Percentiles rank a stretch among this genome's conserved stretches.
Conservation (phyloP, 2,113 vertebrate genomes). For the Phoenicopterus ruber region DNA sequence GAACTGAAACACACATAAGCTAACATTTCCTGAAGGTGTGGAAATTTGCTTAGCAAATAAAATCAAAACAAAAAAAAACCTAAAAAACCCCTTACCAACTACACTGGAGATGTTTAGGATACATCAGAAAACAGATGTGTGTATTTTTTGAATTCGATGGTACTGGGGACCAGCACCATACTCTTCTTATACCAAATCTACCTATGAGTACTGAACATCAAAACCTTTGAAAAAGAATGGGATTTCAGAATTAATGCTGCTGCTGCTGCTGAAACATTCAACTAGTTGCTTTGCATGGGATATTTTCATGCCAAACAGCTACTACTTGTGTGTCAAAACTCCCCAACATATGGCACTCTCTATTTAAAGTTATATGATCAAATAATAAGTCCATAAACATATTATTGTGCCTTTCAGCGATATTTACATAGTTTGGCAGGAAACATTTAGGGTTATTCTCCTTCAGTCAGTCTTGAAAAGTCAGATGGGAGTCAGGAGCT, state of each 20-base stretch:
- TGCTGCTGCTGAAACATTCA: background rate
- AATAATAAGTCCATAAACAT: background rate
- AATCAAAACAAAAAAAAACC: background rate
- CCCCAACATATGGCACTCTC: background rate
- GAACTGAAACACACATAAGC: constrained; percentile 8
- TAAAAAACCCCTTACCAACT: fast-evolving
- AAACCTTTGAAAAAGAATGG: background rate
- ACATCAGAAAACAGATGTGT: background rate
- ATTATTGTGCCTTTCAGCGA: background rate
- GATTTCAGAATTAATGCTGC: background rate
- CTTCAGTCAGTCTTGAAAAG: background rate
- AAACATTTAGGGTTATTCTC: background rate
- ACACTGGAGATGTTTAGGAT: background rate
- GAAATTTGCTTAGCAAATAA: background rate
- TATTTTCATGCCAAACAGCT: background rate
- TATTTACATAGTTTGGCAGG: background rate
- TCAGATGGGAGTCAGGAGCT: background rate
- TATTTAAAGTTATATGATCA: background rate
- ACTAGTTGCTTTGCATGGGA: background rate
- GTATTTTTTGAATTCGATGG: background rate
- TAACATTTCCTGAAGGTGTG: background rate
- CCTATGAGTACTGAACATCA: background rate
- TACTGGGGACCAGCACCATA: background rate
- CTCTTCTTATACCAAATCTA: background rate
- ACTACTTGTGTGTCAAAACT: background rate